A percentile compares a stretch with the other conserved stretches of the same genome.
Evolutionary conservation across 2,888 invertebrate species (phyloP).

Genomic region (Junonia oenone): DNA sequence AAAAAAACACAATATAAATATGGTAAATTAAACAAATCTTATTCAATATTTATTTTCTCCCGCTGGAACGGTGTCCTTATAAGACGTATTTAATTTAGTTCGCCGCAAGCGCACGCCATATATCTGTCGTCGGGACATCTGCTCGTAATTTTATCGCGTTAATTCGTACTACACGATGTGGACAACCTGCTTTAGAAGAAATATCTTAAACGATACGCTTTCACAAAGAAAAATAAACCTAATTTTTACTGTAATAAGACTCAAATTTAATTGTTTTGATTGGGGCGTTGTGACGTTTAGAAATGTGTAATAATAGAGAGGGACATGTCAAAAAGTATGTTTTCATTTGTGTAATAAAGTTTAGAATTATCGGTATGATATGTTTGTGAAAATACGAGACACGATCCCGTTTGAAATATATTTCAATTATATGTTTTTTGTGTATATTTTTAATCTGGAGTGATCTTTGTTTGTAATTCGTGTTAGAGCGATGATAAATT

Average conservation of each 20-base stretch:
- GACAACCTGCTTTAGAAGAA: conserved; percentile 30
- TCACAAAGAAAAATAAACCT: conserved; percentile 32
- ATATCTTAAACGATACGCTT: conserved; percentile 24
- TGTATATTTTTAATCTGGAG: conserved; percentile 3
- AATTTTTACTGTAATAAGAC: conserved; percentile 23
- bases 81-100: conserved; percentile 19
- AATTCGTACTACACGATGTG: conserved; percentile 44
- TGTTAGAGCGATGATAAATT: no score
- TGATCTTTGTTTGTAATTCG: neutral
- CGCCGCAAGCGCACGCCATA: conserved; percentile 44
- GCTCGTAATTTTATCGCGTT: conserved; percentile 54
- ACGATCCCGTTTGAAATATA: conserved; percentile 9
- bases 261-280: conserved; percentile 20
- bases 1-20: no score
- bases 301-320: neutral
- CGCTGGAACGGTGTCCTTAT: conserved; percentile 14
- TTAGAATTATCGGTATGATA: conserved; percentile 31
- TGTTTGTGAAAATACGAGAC: conserved; percentile 16
- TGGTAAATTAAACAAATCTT: no score
- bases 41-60: neutral
- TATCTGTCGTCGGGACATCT: conserved; percentile 59
- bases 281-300: conserved; percentile 1
- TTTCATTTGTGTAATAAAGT: conserved; percentile 38
- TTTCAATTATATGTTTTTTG: neutral
- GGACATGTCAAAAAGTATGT: conserved; percentile 35